These are phyloP conservation scores for Noctua janthina DNA, from an alignment of 2,888 invertebrate species.

Conservation along the genomic window DNA sequence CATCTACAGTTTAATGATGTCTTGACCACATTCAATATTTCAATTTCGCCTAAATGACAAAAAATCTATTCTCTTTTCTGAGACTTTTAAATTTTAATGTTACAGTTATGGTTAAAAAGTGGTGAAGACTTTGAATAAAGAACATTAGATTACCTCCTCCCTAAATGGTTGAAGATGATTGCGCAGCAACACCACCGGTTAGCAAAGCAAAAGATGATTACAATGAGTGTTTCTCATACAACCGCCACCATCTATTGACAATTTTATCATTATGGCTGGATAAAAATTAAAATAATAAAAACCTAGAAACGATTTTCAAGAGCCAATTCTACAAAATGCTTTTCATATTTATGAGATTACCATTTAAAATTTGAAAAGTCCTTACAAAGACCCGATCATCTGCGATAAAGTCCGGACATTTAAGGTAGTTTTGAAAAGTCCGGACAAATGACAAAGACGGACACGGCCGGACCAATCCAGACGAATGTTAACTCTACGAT, in stretches of 20 bases:
- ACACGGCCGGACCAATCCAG: neutral
- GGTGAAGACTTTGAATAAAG: constrained; percentile 48
- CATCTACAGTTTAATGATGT: neutral
- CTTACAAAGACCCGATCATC: neutral
- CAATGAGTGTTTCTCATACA: constrained; percentile 90
- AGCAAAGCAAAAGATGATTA: constrained; percentile 90
- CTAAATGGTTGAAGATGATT: constrained; percentile 83
- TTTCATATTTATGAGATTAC: neutral
- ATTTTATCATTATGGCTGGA: constrained; percentile 65
- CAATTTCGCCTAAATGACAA: neutral
- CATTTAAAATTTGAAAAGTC: neutral
- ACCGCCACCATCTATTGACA: constrained; percentile 90
- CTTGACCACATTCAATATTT: constrained; percentile 19
- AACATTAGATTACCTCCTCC: constrained; percentile 83
- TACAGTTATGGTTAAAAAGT: neutral
- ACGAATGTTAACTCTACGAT: neutral
- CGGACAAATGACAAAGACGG: neutral
- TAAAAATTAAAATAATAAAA: constrained; percentile 42
- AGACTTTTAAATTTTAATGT: neutral
- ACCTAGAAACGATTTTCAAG: constrained; percentile 41
- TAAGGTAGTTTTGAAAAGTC: neutral
- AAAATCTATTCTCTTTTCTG: neutral
- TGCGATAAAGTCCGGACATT: neutral
- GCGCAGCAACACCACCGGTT: constrained; percentile 86
- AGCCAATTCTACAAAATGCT: neutral